Evolutionary conservation across 2,888 invertebrate genomes (phyloP).

Genomic region (Acleris holmiana): DNA sequence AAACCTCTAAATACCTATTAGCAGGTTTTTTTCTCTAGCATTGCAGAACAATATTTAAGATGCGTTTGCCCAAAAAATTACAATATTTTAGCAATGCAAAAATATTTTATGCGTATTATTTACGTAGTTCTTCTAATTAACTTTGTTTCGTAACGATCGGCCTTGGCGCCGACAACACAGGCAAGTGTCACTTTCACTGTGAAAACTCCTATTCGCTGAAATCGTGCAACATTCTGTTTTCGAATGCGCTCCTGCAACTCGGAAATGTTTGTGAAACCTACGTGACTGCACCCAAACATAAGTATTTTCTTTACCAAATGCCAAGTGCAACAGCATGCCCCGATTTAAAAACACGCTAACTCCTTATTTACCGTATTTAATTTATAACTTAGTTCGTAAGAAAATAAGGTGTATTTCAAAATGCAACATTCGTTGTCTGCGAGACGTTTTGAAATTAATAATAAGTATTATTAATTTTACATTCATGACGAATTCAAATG

Average conservation of each 20-base stretch:
- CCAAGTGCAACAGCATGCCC: not conserved
- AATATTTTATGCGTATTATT: slow-evolving; percentile 35
- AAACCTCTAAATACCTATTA: not conserved
- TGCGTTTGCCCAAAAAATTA: slow-evolving; percentile 28
- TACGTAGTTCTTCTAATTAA: slow-evolving; percentile 37
- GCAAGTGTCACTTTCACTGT: slow-evolving; percentile 32
- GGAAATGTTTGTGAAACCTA: slow-evolving; percentile 12
- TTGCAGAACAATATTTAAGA: slow-evolving; percentile 18
- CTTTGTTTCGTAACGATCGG: slow-evolving; percentile 37
- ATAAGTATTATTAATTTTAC: no score
- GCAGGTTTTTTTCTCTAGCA: slow-evolving; percentile 23
- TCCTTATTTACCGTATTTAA: not conserved
- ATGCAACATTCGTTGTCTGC: not conserved
- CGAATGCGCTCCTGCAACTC: slow-evolving; percentile 24
- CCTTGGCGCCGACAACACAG: slow-evolving; percentile 32
- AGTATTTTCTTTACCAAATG: not conserved
- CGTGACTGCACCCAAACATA: not conserved
- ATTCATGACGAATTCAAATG: no score
- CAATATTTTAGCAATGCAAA: slow-evolving; percentile 38
- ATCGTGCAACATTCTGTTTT: slow-evolving; percentile 14
- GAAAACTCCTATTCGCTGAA: slow-evolving; percentile 29
- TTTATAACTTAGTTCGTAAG: not conserved
- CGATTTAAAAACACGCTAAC: not conserved
- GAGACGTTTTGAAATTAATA: no score
- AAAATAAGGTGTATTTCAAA: not conserved